These are phyloP conservation scores for Autographa pulchrina DNA, from an alignment of 2,888 invertebrate genomes.

Conservation along the genomic window DNA sequence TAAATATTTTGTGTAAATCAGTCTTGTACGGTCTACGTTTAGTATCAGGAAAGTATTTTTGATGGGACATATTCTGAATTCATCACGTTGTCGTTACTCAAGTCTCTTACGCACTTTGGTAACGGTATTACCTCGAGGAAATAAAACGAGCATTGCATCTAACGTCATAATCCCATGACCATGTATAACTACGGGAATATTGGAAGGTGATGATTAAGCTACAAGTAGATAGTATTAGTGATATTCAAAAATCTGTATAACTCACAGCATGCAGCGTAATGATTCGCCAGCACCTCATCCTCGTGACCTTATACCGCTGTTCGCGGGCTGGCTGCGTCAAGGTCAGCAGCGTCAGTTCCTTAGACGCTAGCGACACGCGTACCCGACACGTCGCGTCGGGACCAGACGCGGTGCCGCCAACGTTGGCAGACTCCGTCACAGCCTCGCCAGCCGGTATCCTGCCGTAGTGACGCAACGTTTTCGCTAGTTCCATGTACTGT, in stretches of 20 bases:
- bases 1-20: too few relatives aligned
- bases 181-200: too few relatives aligned
- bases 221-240: neutral
- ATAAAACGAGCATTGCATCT: too few relatives aligned
- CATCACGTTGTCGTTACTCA: too few relatives aligned
- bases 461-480: slow-evolving; percentile 96
- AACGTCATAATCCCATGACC: too few relatives aligned
- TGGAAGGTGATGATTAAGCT: neutral
- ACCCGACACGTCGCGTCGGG: slow-evolving; percentile 71
- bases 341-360: slow-evolving; percentile 94
- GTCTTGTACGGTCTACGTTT: too few relatives aligned
- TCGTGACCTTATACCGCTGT: slow-evolving; percentile 96
- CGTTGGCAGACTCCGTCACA: slow-evolving; percentile 74
- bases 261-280: slow-evolving; percentile 94
- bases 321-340: slow-evolving; percentile 92
- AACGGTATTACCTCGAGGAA: too few relatives aligned
- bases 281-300: slow-evolving; percentile 99
- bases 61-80: too few relatives aligned
- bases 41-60: too few relatives aligned
- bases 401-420: slow-evolving; percentile 61
- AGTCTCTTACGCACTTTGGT: too few relatives aligned
- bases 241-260: too few relatives aligned
- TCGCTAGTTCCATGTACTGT: slow-evolving; percentile 95
- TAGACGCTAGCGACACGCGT: slow-evolving; percentile 95
- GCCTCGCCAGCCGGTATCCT: slow-evolving; percentile 91